Base-by-base conservation (phyloP, 2,888 invertebrate species). In the Myathropa florea region DNA sequence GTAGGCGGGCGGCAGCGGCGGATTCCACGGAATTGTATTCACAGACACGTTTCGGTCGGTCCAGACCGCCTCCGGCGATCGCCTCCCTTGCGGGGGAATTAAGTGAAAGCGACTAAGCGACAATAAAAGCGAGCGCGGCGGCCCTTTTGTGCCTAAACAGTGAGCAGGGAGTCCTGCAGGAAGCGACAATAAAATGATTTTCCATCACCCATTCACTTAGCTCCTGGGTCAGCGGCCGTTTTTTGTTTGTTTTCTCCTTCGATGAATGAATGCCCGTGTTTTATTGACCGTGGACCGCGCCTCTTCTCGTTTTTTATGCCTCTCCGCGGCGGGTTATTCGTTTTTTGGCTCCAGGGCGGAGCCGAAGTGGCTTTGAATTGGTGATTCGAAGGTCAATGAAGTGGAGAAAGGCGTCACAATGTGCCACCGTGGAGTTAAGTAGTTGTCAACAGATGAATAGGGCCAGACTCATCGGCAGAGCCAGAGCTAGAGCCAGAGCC, bases 121-220 rank as follows among this genome's bases (percentile, higher is more conserved):
- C 57, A 68, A 85, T 85, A 85, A 85, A 85, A 85, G 59, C 18
- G 65, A 75, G 55, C 46, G 23, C 65, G 63, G 57, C 64, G 63
- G 57, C 64, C 57, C 75, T 76, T 75, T 76, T 80, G 80, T 73
- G 65, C 60, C 65, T 60, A 73, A 55, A 65, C 71, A 67, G 60
- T 57, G 78, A 72, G 39, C 39, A 30, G 60, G 46, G 26, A 6
- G 46, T 46, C 46, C 46, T 46, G 46, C 46, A 60, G 24, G 21
- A 59, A 73, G 64, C 46, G 80, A 80, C 68, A 77, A 85, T 70
- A 81, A 55, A 76, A 73, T 72, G 75, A 72, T 65, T 85, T 85
- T 77, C 81, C 72, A 81, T 81, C 81, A 81, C 85, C 85, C 85
- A 81, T 85, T 81, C 81, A 73, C 85, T 85, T 85, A 81, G 59